These are phyloP conservation scores for Zaprionus ornatus DNA, from an alignment of 1,140 invertebrate species.

Conservation along the genomic window DNA sequence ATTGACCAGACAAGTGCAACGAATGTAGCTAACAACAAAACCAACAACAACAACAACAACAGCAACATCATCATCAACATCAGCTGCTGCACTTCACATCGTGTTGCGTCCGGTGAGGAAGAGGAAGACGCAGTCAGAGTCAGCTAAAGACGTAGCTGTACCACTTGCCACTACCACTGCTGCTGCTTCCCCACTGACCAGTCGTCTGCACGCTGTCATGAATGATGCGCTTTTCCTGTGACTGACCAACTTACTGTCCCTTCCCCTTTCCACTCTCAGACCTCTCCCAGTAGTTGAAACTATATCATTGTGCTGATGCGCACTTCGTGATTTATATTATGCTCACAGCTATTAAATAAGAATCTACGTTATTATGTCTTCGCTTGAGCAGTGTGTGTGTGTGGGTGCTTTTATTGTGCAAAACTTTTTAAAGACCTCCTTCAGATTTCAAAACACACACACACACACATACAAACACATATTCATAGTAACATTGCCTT, in stretches of 20 bases:
- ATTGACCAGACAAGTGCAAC: slow-evolving; percentile 79
- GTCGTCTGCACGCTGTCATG: slow-evolving; percentile 47
- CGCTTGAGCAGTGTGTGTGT: slow-evolving; percentile 14
- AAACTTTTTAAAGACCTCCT: slow-evolving; percentile 43
- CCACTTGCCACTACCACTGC: background rate
- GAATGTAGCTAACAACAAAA: slow-evolving; percentile 55
- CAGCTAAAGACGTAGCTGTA: slow-evolving; percentile 22
- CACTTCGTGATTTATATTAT: slow-evolving; percentile 55
- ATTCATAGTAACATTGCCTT: slow-evolving; percentile 26
- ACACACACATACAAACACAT: slow-evolving; percentile 11
- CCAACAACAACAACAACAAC: slow-evolving; percentile 20
- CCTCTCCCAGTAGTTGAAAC: slow-evolving; percentile 40
- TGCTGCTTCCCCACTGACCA: slow-evolving; percentile 6
- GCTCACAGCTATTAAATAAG: slow-evolving; percentile 72
- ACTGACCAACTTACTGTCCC: slow-evolving; percentile 48
- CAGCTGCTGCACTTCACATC: slow-evolving; percentile 72
- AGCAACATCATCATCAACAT: slow-evolving; percentile 54
- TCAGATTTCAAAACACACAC: background rate
- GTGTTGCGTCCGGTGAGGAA: background rate
- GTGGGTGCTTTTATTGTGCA: slow-evolving; percentile 57
- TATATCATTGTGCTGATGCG: slow-evolving; percentile 58
- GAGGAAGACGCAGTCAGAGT: background rate
- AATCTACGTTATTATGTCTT: slow-evolving; percentile 68
- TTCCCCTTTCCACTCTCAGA: background rate
- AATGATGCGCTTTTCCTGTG: slow-evolving; percentile 72